These are phyloP conservation scores for Holothuria glaberrima DNA, from an alignment of 35 echinoderm and acorn worm species.

Conservation along the genomic window DNA sequence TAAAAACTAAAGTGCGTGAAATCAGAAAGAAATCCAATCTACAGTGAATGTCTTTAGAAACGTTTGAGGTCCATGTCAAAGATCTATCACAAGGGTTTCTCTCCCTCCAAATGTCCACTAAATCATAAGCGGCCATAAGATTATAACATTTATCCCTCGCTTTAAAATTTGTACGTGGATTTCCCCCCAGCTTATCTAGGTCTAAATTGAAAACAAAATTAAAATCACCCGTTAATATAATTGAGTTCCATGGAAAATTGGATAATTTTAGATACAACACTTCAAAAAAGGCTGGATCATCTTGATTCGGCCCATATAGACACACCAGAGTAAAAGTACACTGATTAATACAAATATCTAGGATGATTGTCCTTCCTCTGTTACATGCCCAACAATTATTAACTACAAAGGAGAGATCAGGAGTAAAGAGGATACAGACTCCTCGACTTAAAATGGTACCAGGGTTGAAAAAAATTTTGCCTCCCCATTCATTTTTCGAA, in stretches of 20 bases:
- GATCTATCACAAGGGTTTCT: not conserved
- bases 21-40: not conserved
- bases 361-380: too few relatives aligned
- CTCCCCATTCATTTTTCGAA: too few relatives aligned
- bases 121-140: not conserved
- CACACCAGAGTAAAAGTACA: too few relatives aligned
- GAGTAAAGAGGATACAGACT: too few relatives aligned
- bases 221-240: not conserved
- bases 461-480: too few relatives aligned
- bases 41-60: not conserved
- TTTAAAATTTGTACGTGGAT: not conserved
- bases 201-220: slow-evolving; percentile 8
- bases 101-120: slow-evolving; percentile 11
- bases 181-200: not conserved
- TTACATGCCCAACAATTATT: not conserved
- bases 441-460: too few relatives aligned
- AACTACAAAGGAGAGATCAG: not conserved
- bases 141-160: not conserved
- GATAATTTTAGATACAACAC: not conserved
- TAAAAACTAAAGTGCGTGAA: not conserved
- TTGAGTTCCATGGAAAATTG: not conserved
- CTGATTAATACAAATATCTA: too few relatives aligned
- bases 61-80: not conserved
- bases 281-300: slow-evolving; percentile 13
- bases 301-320: not conserved